phyloP scores from a whole-genome alignment of 2,797 vertebrate species.

The Micropoecilia bifurca region DNA sequence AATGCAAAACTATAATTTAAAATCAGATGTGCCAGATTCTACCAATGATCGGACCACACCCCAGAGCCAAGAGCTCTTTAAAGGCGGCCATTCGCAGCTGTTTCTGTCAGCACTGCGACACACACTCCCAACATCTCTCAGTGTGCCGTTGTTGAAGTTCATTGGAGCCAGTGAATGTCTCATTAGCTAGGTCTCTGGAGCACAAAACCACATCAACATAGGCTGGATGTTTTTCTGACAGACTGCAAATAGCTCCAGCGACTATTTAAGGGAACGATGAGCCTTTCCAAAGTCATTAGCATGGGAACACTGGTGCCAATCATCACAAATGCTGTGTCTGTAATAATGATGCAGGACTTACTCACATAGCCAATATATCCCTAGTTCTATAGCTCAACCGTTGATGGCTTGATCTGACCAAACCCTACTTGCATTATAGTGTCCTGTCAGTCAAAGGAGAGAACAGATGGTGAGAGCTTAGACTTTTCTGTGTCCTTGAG shows the following conservation, averaged over 20 bases:
- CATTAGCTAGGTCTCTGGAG: conserved; percentile 53
- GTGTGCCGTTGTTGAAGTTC: conserved; percentile 26
- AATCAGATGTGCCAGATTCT: conserved; percentile 16
- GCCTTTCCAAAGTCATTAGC: conserved; percentile 46
- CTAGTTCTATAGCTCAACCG: conserved; percentile 47
- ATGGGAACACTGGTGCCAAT: conserved; percentile 39
- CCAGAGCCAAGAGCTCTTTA: conserved; percentile 21
- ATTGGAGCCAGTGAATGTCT: conserved; percentile 38
- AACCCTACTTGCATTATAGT: conserved; percentile 36
- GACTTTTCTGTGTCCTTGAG: conserved; percentile 20
- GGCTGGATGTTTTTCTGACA: conserved; percentile 57
- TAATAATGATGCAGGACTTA: conserved; percentile 37
- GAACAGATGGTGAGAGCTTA: conserved; percentile 52
- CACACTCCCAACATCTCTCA: background rate
- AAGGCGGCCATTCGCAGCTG: conserved; percentile 15
- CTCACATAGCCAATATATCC: conserved; percentile 41
- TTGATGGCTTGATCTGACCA: conserved; percentile 47
- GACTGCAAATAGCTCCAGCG: conserved; percentile 51
- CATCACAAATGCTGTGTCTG: conserved; percentile 31
- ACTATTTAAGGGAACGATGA: conserved; percentile 47
- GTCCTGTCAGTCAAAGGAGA: conserved; percentile 33
- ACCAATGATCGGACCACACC: background rate
- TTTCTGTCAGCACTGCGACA: background rate
- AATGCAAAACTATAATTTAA: conserved; percentile 18
- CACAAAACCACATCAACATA: conserved; percentile 48